Evolutionary conservation across 2,797 vertebrate species (phyloP), one percentile per base, ranked within the genome.

Genomic region (Notolabrus celidotus): DNA sequence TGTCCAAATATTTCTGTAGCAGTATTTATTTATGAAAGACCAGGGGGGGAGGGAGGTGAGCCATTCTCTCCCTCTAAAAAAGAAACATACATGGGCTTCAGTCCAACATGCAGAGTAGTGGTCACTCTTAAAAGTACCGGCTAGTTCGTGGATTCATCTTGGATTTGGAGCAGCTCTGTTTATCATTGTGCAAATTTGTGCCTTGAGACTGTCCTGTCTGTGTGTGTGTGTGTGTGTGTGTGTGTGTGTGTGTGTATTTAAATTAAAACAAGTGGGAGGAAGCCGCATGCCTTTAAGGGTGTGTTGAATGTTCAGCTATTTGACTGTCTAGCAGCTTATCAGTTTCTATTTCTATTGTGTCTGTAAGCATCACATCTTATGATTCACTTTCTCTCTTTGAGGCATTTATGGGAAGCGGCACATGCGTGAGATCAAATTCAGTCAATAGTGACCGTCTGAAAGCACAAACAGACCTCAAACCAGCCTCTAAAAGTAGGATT

Each of bases 21-120:
- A 80, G 67, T 90, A 92, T 91, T 93, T 92, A 92, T 92, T 92
- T 84, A 92, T 91, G 82, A 87, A 92, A 74, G 85, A 77, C 87
- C 72, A 77, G 75, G 76, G 88, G 83, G 74, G 83, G 84, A 79
- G 74, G 83, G 84, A 79, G 87, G 83, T 75, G 80, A 79, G 62
- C 67, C 67, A 62, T 83, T 88, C 84, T 84, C 73, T 83, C 74
- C 76, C 74, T 84, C 76, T 73, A 75, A 77, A 82, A 83, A 76
- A 84, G 80, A 36, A 36, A 79, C 67, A 42, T 73, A 86, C 83
- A 67, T 31, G 67, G 82, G 88, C 85, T 60, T 58, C 67, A 50
- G 74, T 88, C 89, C 91, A 91, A 85, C 68, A 89, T 86, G 84
- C 84, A 86, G 69, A 75, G 67, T 63, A 64, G 53, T 70, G 79